Percentiles rank a stretch among this genome's conserved stretches.
Evolutionary conservation across 1,140 invertebrate genomes (phyloP).

Genomic region (Drosophila sp.): DNA sequence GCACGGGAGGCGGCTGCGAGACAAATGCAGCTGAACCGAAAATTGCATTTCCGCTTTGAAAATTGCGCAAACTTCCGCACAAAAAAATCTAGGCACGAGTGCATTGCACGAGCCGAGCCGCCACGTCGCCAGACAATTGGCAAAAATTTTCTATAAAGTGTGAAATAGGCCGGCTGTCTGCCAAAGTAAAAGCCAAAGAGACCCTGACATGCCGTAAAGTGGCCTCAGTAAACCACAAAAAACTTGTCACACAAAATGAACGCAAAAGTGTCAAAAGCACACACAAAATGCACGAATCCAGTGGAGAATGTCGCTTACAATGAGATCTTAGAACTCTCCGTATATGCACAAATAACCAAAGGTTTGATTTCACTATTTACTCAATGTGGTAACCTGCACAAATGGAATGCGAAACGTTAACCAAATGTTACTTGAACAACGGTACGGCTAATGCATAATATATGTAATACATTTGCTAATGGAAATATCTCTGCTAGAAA

Average conservation of each 20-base stretch:
- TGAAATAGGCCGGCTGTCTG: slow-evolving; percentile 72
- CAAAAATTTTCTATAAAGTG: slow-evolving; percentile 80
- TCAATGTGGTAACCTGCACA: background rate
- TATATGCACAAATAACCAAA: background rate
- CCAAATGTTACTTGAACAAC: too few species aligned
- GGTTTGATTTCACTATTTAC: background rate
- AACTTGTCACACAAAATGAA: slow-evolving; percentile 77
- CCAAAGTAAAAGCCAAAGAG: slow-evolving; percentile 16
- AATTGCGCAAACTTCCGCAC: slow-evolving; percentile 76
- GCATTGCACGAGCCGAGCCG: slow-evolving; percentile 41
- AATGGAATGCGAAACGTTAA: too few species aligned
- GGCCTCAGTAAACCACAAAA: slow-evolving; percentile 73
- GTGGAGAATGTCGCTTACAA: background rate
- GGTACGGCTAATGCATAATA: background rate
- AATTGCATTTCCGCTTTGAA: slow-evolving; percentile 80
- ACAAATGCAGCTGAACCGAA: slow-evolving; percentile 79
- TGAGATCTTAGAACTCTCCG: too few species aligned
- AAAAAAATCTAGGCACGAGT: slow-evolving; percentile 54
- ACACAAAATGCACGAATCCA: slow-evolving; percentile 36
- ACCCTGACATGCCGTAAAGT: slow-evolving; percentile 71
- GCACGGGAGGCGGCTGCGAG: slow-evolving; percentile 52
- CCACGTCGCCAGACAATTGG: slow-evolving; percentile 73
- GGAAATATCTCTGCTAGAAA: background rate
- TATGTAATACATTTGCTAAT: background rate
- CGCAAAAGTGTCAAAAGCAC: slow-evolving; percentile 73